Evolutionary conservation across 2,113 vertebrate species (phyloP), one percentile per base, ranked within the genome.

Genomic region (Ochotona curzoniae): DNA sequence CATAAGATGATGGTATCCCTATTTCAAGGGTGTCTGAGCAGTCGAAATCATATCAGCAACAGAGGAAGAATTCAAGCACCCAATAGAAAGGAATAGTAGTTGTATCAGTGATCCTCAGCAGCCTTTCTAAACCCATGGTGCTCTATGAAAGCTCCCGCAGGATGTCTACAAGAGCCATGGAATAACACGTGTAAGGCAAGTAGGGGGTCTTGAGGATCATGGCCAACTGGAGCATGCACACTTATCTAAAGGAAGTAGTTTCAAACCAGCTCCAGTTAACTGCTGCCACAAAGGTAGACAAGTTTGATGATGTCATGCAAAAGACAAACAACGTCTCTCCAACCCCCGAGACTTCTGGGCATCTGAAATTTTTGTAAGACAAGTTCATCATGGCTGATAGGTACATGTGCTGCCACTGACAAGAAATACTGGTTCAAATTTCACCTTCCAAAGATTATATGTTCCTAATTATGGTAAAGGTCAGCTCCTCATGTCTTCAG

Each of bases 401-500:
- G 54, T 18, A 63, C 75, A 15, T 85, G n/a, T 38, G 23, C 35
- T 91, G 71, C 73, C 57, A 38, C 8, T 66, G 74, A 89, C 49
- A 81, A 94, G 44, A 35, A 88, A 83, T 83, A 81, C 14, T 66
- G 54, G 60, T 78, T 94, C 49, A 88, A 74, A 32, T 89, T 87
- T 82, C 66, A 35, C 66, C 69, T 92, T 70, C 32, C 21, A 93
- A 9, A 64, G 35, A 90, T 89, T 71, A 60, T 28, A 49, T 49
- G 78, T 96, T 75, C 54, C 71, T 95, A 90, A 84, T 75, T 91
- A 93, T 80, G 51, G 76, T 83, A 89, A 94, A 94, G 71, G 49
- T 83, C 86, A 89, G 47, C 66, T 85, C 57, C 92, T 83, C 12
- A 15, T n/a, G 51, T 63, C 57, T 93, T 87, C 87, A 89, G 84